These are phyloP conservation scores for Drosophila malerkotliana DNA, from an alignment of 1,140 invertebrate species.

Conservation along the genomic window DNA sequence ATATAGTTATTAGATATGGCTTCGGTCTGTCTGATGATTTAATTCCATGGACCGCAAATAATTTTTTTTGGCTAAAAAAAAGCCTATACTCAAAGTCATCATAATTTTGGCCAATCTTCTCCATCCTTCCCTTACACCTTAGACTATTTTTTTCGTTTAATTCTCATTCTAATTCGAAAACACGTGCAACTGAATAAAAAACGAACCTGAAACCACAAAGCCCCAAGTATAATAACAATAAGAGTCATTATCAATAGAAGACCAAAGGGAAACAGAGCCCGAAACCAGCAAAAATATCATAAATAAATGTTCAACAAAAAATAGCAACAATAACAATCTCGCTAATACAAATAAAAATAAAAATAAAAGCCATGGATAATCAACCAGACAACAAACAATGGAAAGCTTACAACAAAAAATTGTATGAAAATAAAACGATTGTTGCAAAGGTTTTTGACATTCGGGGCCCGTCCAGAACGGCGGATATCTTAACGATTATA, in stretches of 20 bases:
- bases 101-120: constrained; percentile 7
- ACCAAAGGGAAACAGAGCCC: constrained; percentile 10
- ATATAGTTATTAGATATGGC: constrained; percentile 77
- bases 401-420: constrained; percentile 18
- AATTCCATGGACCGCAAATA: constrained; percentile 23
- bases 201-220: constrained; percentile 31
- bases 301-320: constrained; percentile 70
- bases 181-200: constrained; percentile 42
- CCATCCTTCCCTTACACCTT: constrained; percentile 7
- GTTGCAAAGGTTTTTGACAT: constrained; percentile 52
- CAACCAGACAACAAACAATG: constrained; percentile 43
- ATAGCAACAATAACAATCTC: constrained; percentile 33
- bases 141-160: constrained; percentile 9
- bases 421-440: constrained; percentile 45
- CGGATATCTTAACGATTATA: constrained; percentile 47
- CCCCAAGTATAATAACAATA: constrained; percentile 54
- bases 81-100: background rate
- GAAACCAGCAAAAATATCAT: constrained; percentile 31
- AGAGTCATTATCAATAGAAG: constrained; percentile 61
- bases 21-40: constrained; percentile 35
- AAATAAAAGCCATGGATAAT: constrained; percentile 23
- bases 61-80: background rate
- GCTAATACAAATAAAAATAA: background rate
- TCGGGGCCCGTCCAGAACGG: constrained; percentile 42
- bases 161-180: constrained; percentile 37